A percentile compares a stretch with the other conserved stretches of the same genome.
These are phyloP conservation scores for Blastomussa wellsi DNA, from an alignment of 92 coral and sea anemone species.

Conservation along the genomic window DNA sequence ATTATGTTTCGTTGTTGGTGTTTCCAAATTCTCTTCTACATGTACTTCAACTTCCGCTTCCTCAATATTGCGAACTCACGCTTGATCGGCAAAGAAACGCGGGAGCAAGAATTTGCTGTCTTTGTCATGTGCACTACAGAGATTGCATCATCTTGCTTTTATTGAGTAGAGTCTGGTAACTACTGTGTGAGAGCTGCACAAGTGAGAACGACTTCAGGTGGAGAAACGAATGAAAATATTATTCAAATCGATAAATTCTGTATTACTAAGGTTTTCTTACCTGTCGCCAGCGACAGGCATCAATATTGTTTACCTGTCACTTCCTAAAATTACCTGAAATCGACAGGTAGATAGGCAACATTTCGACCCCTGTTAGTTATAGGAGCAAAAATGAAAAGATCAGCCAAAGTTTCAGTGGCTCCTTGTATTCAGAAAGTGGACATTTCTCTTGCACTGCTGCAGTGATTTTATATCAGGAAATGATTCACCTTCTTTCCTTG, in stretches of 20 bases:
- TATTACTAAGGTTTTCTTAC: constrained; percentile 8
- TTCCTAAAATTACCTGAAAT: constrained; percentile 16
- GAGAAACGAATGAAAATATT: constrained; percentile 18
- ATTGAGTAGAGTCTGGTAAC: constrained; percentile 33
- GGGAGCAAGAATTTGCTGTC: constrained; percentile 15
- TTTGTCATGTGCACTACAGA: constrained; percentile 29
- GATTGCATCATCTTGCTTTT: constrained; percentile 26
- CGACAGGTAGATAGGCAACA: constrained; percentile 15
- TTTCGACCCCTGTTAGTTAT: neutral
- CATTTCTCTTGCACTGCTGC: too few species aligned
- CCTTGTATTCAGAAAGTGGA: too few species aligned
- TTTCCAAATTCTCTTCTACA: constrained; percentile 11
- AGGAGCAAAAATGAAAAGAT: too few species aligned
- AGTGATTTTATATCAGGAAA: neutral
- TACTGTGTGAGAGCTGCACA: neutral
- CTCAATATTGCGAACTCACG: neutral
- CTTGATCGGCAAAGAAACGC: constrained; percentile 12
- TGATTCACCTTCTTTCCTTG: constrained; percentile 70
- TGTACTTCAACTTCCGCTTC: constrained; percentile 15
- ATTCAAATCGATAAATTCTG: constrained; percentile 17
- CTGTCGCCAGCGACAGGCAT: constrained; percentile 25
- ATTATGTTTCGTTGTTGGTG: constrained; percentile 2
- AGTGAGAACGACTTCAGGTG: neutral
- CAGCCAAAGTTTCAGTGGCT: too few species aligned
- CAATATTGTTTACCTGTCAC: constrained; percentile 12